Percentiles rank a stretch among this genome's conserved stretches.
Evolutionary conservation across 2,888 invertebrate genomes (phyloP).

Genomic region (Erannis defoliaria): DNA sequence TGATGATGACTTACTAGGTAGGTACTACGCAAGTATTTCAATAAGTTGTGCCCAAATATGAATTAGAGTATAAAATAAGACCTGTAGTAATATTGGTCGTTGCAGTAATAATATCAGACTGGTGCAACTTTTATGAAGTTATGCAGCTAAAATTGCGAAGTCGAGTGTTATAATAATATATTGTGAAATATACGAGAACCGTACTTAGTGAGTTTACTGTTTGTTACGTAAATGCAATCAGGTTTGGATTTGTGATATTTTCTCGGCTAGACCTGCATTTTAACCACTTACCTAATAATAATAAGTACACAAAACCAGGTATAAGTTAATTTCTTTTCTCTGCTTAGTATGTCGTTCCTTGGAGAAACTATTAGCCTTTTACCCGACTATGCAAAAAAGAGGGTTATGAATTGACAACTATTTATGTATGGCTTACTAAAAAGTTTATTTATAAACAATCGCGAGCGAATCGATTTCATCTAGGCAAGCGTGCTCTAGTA

Average conservation of each 20-base stretch:
- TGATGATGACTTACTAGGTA: no score
- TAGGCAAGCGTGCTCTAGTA: no score
- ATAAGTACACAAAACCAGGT: no score
- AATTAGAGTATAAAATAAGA: constrained; percentile 55
- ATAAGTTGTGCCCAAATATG: constrained; percentile 45
- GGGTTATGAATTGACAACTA: no score
- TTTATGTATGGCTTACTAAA: no score
- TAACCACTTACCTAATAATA: neutral
- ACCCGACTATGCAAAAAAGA: no score
- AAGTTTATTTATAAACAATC: no score
- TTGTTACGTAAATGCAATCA: constrained; percentile 6
- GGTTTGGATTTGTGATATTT: neutral
- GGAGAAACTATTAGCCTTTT: no score
- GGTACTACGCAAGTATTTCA: neutral
- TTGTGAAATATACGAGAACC: constrained; percentile 11
- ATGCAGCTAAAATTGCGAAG: constrained; percentile 19
- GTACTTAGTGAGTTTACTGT: constrained; percentile 1
- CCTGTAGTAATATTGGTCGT: constrained; percentile 43
- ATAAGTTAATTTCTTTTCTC: no score
- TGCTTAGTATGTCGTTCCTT: no score
- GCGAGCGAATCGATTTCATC: no score
- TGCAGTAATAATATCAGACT: constrained; percentile 16
- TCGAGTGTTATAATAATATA: constrained; percentile 11
- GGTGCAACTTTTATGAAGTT: constrained; percentile 24
- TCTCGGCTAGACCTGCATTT: neutral